These are phyloP conservation scores for Corythoichthys haematopterus DNA, from an alignment of 2,113 vertebrate genomes.

Conservation along the genomic window DNA sequence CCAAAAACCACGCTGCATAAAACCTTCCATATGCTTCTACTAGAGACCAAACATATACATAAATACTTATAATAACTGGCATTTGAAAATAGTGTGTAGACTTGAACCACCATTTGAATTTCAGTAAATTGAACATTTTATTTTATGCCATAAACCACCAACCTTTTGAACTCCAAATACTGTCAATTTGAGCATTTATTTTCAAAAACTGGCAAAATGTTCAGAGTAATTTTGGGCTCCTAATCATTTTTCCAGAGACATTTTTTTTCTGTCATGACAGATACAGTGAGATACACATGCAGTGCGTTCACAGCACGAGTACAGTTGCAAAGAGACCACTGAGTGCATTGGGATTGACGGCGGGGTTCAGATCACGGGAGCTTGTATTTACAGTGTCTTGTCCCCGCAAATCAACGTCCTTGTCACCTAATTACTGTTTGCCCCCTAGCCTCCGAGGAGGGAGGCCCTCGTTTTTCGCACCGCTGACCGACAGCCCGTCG, in stretches of 20 bases:
- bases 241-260: not conserved
- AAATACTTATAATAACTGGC: too few relatives aligned
- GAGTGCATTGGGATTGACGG: not conserved
- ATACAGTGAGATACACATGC: constrained; percentile 10
- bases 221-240: not conserved
- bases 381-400: constrained; percentile 27
- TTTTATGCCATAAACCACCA: not conserved
- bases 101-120: not conserved
- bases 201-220: not conserved
- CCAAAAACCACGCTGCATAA: too few relatives aligned
- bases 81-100: not conserved
- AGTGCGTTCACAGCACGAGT: not conserved
- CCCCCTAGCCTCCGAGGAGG: constrained; percentile 1
- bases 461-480: constrained; percentile 11
- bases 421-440: constrained; percentile 13
- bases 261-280: constrained; percentile 7
- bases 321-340: not conserved
- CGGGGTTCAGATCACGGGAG: not conserved
- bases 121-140: not conserved
- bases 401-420: constrained; percentile 39
- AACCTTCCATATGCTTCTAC: too few relatives aligned
- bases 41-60: too few relatives aligned
- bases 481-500: constrained; percentile 3
- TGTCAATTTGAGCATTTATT: not conserved
- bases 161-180: not conserved